Conservation (phyloP, 2,888 invertebrate species). For the Cyrtodaria siliqua region DNA sequence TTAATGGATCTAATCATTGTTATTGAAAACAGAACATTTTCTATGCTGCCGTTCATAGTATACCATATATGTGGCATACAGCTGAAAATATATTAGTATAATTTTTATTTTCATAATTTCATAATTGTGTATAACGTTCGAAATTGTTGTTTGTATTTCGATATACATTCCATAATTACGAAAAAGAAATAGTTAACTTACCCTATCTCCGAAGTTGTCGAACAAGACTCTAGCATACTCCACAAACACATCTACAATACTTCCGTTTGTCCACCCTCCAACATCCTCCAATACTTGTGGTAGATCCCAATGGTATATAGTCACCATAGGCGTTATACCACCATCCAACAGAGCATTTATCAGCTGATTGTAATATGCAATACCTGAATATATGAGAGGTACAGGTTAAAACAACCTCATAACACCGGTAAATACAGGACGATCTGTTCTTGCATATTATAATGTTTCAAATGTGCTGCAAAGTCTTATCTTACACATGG, state of each 20-base stretch:
- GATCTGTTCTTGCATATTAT: too few species aligned
- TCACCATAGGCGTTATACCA: slow-evolving; percentile 88
- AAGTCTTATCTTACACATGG: too few species aligned
- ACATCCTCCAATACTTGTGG: slow-evolving; percentile 83
- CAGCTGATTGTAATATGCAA: slow-evolving; percentile 92
- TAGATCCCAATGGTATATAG: slow-evolving; percentile 87
- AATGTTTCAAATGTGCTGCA: too few species aligned
- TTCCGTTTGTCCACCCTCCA: slow-evolving; percentile 85
- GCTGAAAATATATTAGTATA: too few species aligned
- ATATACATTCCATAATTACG: too few species aligned
- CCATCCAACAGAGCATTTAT: slow-evolving; percentile 90
- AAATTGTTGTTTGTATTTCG: too few species aligned
- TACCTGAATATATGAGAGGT: slow-evolving; percentile 88
- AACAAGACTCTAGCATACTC: slow-evolving; percentile 85
- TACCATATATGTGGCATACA: too few species aligned
- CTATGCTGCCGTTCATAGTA: too few species aligned
- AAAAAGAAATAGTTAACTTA: slow-evolving; percentile 59
- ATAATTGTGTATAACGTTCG: too few species aligned
- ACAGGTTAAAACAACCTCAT: slow-evolving; percentile 86
- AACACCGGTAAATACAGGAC: slow-evolving; percentile 80
- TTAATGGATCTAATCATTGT: too few species aligned
- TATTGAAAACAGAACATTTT: too few species aligned
- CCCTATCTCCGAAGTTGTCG: slow-evolving; percentile 84
- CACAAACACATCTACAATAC: slow-evolving; percentile 78
- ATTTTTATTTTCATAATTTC: too few species aligned